Percentiles rank a stretch among this genome's conserved stretches.
Evolutionary conservation across 2,888 invertebrate species (phyloP).

Genomic region (Drosophila prolongata): DNA sequence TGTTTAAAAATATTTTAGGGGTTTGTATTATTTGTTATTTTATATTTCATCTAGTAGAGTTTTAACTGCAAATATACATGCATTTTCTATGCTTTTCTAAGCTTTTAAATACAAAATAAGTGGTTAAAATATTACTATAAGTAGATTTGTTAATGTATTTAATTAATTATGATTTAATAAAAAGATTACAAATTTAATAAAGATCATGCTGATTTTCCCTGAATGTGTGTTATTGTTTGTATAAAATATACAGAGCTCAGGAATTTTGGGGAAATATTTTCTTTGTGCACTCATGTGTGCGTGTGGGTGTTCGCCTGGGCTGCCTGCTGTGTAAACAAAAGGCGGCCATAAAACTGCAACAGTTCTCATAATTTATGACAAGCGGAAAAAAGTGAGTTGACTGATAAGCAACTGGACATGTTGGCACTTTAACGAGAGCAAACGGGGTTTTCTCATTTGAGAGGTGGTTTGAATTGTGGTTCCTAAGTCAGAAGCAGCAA

Average conservation of each 20-base stretch:
- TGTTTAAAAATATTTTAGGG: too few relatives aligned
- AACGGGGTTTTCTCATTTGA: slow-evolving; percentile 8
- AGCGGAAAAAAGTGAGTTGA: slow-evolving; percentile 57
- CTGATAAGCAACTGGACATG: slow-evolving; percentile 65
- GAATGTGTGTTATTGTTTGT: neutral
- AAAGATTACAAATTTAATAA: too few relatives aligned
- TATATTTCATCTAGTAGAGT: too few relatives aligned
- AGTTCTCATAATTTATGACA: slow-evolving; percentile 70
- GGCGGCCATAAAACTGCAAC: slow-evolving; percentile 49
- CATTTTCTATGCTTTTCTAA: too few relatives aligned
- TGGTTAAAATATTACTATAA: too few relatives aligned
- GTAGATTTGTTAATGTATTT: too few relatives aligned
- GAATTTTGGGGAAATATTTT: neutral
- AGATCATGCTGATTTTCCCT: neutral
- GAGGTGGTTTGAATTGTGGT: slow-evolving; percentile 5
- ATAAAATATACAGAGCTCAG: neutral
- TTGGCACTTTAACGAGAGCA: slow-evolving; percentile 40
- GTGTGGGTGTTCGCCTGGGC: slow-evolving; percentile 32
- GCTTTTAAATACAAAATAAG: too few relatives aligned
- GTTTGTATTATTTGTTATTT: too few relatives aligned
- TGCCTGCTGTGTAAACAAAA: slow-evolving; percentile 42
- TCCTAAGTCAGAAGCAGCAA: slow-evolving; percentile 34
- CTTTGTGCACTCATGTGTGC: slow-evolving; percentile 12
- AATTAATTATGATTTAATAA: too few relatives aligned
- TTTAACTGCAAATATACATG: too few relatives aligned